A percentile compares a stretch with the other conserved stretches of the same genome.
These are phyloP conservation scores for Sylvia atricapilla DNA, from an alignment of 2,113 vertebrate genomes.

Conservation along the genomic window DNA sequence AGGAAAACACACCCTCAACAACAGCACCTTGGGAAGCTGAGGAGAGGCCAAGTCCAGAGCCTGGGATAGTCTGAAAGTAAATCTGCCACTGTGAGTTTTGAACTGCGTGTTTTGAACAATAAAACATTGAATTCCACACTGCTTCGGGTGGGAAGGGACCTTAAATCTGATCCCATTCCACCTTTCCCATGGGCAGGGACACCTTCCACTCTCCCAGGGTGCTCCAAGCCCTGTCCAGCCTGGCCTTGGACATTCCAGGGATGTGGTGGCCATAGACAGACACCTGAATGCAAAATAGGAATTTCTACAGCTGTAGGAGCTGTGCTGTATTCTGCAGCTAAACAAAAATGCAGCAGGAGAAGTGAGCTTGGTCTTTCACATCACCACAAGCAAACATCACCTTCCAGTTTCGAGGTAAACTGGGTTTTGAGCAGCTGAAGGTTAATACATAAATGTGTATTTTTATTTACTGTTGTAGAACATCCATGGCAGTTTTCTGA, in stretches of 20 bases:
- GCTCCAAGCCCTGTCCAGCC: neutral
- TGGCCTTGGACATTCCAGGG: neutral
- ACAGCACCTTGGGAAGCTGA: neutral
- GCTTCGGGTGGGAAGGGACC: neutral
- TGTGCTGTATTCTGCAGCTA: neutral
- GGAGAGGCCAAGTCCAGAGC: neutral
- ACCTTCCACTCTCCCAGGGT: neutral
- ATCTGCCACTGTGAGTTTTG: neutral
- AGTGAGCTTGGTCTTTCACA: neutral
- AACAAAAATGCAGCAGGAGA: neutral
- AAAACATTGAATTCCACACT: neutral
- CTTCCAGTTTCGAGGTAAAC: neutral
- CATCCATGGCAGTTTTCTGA: neutral
- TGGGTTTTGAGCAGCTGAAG: neutral
- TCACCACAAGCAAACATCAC: neutral
- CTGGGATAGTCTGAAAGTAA: neutral
- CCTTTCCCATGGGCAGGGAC: neutral
- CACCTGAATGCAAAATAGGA: rapidly evolving
- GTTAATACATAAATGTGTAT: neutral
- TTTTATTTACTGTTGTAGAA: neutral
- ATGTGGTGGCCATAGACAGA: neutral
- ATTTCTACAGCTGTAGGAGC: neutral
- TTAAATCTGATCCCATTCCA: neutral
- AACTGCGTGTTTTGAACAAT: rapidly evolving
- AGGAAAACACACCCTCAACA: neutral